Conservation (phyloP, 2,888 invertebrate genomes). For the Parthenolecanium corni region DNA sequence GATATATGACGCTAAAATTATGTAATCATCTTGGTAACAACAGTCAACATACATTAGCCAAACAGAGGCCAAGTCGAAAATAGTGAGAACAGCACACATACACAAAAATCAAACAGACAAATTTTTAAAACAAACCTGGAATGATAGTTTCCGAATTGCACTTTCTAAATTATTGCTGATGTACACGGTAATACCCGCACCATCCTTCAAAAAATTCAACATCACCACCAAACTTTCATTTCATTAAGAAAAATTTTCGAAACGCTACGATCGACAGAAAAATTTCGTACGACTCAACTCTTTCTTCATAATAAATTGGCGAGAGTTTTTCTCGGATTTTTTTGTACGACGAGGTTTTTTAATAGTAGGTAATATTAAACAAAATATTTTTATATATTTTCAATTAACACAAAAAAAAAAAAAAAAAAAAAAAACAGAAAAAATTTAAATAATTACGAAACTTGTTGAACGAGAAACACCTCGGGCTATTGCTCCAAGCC, state of each 20-base stretch:
- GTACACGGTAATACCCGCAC: conserved; percentile 17
- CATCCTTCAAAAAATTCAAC: conserved; percentile 5
- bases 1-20: not conserved
- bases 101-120: not conserved
- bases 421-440: not conserved
- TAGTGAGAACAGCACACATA: not conserved
- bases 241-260: not conserved
- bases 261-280: not conserved
- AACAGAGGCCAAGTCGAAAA: too few species aligned
- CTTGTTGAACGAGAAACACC: not conserved
- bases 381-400: too few species aligned
- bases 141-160: not conserved
- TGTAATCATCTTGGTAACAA: not conserved
- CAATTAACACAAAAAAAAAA: not conserved
- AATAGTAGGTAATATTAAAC: too few species aligned
- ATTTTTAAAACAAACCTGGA: conserved; percentile 10
- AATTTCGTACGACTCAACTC: not conserved
- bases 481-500: too few species aligned
- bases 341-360: too few species aligned
- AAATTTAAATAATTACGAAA: not conserved
- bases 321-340: too few species aligned
- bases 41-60: not conserved
- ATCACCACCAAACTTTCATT: conserved; percentile 3
- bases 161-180: not conserved
- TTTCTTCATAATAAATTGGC: too few species aligned